Conservation (phyloP, 2,888 invertebrate species). For the Dastarcus helophoroides region DNA sequence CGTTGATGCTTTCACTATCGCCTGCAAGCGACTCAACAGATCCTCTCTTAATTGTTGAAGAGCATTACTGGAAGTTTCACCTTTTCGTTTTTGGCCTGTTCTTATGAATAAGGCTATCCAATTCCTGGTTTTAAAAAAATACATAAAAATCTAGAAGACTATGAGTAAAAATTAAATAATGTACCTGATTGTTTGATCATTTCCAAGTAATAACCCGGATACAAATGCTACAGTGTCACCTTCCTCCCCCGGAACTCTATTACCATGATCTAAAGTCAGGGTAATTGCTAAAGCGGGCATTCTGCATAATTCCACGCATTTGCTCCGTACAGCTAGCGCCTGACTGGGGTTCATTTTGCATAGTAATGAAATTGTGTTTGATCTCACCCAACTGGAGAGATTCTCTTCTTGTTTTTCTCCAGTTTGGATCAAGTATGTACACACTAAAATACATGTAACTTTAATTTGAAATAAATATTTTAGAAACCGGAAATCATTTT, state of each 20-base stretch:
- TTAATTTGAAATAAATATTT: constrained; percentile 1
- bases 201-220: constrained; percentile 75
- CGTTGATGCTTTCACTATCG: constrained; percentile 50
- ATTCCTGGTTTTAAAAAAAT: constrained; percentile 42
- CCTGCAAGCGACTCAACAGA: constrained; percentile 57
- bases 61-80: constrained; percentile 57
- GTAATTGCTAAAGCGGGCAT: constrained; percentile 83
- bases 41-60: constrained; percentile 64
- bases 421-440: constrained; percentile 71
- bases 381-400: constrained; percentile 60
- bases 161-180: neutral
- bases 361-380: constrained; percentile 64
- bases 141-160: neutral
- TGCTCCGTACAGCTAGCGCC: constrained; percentile 70
- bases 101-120: constrained; percentile 91
- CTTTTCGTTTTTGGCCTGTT: constrained; percentile 74
- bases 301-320: constrained; percentile 80
- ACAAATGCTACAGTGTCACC: constrained; percentile 44
- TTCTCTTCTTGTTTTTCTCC: constrained; percentile 88
- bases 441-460: constrained; percentile 45
- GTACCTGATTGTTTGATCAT: constrained; percentile 63
- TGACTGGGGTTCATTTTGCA: constrained; percentile 86
- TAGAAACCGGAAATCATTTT: no score
- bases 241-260: constrained; percentile 21
- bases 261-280: constrained; percentile 58